Evolutionary conservation across 2,797 vertebrate species (phyloP).

Genomic region (Propithecus deckenii): DNA sequence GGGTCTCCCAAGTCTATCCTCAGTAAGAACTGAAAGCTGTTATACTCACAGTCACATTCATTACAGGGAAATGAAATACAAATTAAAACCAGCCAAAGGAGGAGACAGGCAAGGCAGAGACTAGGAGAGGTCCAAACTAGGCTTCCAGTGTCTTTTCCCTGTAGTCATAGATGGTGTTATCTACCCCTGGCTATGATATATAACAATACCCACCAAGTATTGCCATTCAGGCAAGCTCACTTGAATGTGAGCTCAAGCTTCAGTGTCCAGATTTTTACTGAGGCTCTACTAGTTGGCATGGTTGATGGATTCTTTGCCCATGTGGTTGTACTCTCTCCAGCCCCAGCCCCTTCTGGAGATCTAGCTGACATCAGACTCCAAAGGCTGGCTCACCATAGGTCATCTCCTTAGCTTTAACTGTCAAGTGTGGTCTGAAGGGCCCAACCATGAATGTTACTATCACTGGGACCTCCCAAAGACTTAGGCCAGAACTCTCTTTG

Average conservation of each 20-base stretch:
- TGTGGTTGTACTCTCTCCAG: background rate
- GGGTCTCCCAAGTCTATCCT: background rate
- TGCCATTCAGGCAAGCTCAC: background rate
- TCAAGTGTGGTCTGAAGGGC: background rate
- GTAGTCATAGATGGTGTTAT: background rate
- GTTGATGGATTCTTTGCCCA: background rate
- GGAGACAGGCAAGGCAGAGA: background rate
- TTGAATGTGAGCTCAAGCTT: background rate
- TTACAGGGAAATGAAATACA: background rate
- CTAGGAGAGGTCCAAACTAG: background rate
- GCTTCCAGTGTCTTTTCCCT: background rate
- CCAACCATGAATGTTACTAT: background rate
- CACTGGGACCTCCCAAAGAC: background rate
- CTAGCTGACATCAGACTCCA: background rate
- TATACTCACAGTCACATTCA: background rate
- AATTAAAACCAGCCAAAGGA: background rate
- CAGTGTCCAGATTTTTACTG: background rate
- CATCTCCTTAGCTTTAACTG: background rate
- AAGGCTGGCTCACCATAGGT: background rate
- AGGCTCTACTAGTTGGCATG: background rate
- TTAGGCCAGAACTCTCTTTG: background rate
- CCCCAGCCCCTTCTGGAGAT: background rate
- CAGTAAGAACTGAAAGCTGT: background rate
- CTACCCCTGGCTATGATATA: background rate
- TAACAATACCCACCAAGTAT: background rate